Conservation (phyloP, 37 sponge, comb jelly and placozoan genomes). For the Haliclona indistincta region DNA sequence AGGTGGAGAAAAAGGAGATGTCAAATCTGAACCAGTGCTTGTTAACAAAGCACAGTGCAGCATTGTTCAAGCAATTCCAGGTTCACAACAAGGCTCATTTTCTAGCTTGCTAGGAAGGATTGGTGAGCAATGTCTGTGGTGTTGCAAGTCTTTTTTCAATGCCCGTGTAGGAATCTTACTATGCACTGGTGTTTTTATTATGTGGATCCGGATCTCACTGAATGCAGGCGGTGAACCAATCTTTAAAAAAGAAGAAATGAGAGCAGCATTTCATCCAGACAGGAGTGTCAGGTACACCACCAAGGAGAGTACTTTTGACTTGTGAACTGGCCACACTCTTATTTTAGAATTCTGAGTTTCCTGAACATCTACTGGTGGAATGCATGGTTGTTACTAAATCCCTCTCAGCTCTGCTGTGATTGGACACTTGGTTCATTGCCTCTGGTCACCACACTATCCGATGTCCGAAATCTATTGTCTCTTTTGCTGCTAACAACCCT, state of each 20-base stretch:
- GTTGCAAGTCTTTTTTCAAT: too few species aligned
- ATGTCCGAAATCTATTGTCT: conserved; percentile 64
- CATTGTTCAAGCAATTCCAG: too few species aligned
- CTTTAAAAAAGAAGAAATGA: conserved; percentile 82
- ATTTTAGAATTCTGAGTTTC: conserved; percentile 72
- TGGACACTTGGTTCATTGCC: conserved; percentile 88
- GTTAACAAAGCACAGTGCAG: neutral
- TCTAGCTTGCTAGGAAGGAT: too few species aligned
- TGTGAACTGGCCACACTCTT: neutral
- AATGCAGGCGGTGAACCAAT: conserved; percentile 82
- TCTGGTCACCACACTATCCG: conserved; percentile 51
- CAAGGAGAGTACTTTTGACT: neutral
- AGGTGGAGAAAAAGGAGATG: neutral
- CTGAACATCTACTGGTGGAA: conserved; percentile 79
- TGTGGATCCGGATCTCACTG: conserved; percentile 76
- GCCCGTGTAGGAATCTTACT: conserved; percentile 16
- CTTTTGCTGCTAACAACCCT: conserved; percentile 40
- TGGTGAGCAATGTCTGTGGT: too few species aligned
- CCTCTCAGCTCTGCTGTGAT: conserved; percentile 87
- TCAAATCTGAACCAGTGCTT: neutral
- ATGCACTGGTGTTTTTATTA: conserved; percentile 20
- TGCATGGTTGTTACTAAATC: conserved; percentile 79
- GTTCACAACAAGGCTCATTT: too few species aligned
- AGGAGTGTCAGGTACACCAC: conserved; percentile 46
- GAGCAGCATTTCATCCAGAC: conserved; percentile 76